Evolutionary conservation across 2,113 vertebrate species (phyloP).

Genomic region (Peromyscus maniculatus): DNA sequence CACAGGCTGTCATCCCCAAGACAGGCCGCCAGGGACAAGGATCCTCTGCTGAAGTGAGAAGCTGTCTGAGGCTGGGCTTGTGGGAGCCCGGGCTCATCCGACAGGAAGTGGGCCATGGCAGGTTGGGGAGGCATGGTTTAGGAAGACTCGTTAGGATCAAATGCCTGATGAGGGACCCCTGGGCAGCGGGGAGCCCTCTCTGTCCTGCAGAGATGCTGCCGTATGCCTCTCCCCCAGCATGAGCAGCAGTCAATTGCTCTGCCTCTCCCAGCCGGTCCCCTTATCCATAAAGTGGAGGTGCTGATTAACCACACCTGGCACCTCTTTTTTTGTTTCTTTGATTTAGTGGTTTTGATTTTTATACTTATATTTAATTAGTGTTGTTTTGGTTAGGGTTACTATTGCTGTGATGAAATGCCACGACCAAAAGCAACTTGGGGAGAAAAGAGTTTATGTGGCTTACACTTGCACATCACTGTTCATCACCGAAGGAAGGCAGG

Average conservation of each 20-base stretch:
- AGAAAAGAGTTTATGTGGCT: neutral
- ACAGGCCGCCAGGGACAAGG: slow-evolving; percentile 45
- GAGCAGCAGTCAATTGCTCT: neutral
- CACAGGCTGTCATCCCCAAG: slow-evolving; percentile 66
- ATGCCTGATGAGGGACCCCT: neutral
- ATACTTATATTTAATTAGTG: neutral
- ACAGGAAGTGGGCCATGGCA: neutral
- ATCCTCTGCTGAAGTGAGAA: slow-evolving; percentile 22
- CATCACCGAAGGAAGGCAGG: neutral
- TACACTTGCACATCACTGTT: neutral
- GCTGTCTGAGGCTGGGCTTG: neutral
- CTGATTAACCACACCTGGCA: neutral
- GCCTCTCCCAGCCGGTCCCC: neutral
- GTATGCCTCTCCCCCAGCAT: accelerated
- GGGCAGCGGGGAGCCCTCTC: too few species aligned
- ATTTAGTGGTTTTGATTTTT: neutral
- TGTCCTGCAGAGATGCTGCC: neutral
- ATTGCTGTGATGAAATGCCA: neutral
- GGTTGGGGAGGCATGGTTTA: accelerated
- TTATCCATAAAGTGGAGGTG: neutral
- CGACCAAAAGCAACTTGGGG: neutral
- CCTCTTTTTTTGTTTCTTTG: too few species aligned
- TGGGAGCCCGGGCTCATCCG: neutral
- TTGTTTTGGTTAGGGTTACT: neutral
- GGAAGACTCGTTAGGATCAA: neutral